Conservation (phyloP, 1,140 invertebrate species). For the Goniozus legneri region DNA sequence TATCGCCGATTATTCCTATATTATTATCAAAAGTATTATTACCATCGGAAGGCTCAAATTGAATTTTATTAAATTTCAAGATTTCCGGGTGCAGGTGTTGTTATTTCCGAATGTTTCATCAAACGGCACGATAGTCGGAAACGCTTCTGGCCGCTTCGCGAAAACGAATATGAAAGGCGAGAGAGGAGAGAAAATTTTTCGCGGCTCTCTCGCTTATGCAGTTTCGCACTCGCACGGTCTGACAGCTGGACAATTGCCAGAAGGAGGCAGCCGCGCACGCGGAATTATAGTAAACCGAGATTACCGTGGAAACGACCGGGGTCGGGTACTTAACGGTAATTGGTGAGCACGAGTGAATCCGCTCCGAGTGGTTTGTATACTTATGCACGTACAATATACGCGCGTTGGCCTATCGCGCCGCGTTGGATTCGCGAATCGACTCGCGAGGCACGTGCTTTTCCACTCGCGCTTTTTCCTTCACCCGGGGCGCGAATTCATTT, state of each 20-base stretch:
- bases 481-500: constrained; percentile 5
- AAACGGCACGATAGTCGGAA: no score
- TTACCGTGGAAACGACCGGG: constrained; percentile 29
- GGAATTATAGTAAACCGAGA: constrained; percentile 29
- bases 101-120: no score
- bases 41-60: no score
- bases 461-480: constrained; percentile 6
- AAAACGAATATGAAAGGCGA: no score
- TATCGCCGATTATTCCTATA: no score
- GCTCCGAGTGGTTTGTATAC: constrained; percentile 5
- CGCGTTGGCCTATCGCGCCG: background rate
- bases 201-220: constrained; percentile 20
- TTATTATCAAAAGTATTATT: no score
- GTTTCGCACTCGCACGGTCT: constrained; percentile 21
- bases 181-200: no score
- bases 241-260: constrained; percentile 34
- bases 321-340: constrained; percentile 28
- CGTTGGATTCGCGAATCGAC: constrained; percentile 14
- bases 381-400: background rate
- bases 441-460: constrained; percentile 1
- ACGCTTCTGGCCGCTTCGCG: no score
- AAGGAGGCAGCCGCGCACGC: constrained; percentile 16
- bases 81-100: no score
- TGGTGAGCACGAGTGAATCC: constrained; percentile 23
- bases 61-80: no score